These are phyloP conservation scores for Aurelia coerulea DNA, from an alignment of 30 jellyfish, hydroid and myxozoan species.

Conservation along the genomic window DNA sequence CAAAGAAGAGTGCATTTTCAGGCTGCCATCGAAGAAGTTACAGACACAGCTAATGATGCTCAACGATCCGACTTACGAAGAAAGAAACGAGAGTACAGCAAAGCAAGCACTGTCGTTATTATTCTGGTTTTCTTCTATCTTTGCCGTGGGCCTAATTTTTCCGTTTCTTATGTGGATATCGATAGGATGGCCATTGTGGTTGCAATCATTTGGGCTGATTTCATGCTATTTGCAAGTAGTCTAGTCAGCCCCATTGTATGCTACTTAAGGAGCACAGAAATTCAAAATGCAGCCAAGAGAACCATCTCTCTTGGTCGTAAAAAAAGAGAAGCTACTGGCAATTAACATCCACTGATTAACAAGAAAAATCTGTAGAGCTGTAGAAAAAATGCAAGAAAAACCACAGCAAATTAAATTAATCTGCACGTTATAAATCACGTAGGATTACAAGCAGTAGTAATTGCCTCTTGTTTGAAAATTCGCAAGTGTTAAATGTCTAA, in stretches of 20 bases:
- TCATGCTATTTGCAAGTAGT: background rate
- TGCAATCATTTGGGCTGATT: background rate
- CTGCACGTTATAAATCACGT: too few relatives aligned
- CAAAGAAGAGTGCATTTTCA: background rate
- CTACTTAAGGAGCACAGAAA: background rate
- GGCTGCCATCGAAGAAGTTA: background rate
- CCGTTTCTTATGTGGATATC: background rate
- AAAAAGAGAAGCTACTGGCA: too few relatives aligned
- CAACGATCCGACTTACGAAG: too few relatives aligned
- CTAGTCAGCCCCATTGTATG: background rate
- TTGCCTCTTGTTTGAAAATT: too few relatives aligned
- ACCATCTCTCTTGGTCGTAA: too few relatives aligned
- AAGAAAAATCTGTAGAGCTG: too few relatives aligned
- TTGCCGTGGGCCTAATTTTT: background rate
- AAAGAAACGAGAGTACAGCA: background rate
- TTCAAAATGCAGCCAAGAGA: constrained; percentile 1
- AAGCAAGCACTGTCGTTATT: background rate
- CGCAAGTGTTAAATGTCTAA: too few relatives aligned
- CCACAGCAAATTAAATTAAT: too few relatives aligned
- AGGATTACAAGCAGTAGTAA: too few relatives aligned
- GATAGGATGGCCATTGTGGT: background rate
- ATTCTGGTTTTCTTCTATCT: background rate
- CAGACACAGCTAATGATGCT: background rate
- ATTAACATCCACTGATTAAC: too few relatives aligned
- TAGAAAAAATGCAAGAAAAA: too few relatives aligned